Evolutionary conservation across 2,797 vertebrate genomes (phyloP), one percentile per base, ranked within the genome.

Genomic region (Mergus octosetaceus): DNA sequence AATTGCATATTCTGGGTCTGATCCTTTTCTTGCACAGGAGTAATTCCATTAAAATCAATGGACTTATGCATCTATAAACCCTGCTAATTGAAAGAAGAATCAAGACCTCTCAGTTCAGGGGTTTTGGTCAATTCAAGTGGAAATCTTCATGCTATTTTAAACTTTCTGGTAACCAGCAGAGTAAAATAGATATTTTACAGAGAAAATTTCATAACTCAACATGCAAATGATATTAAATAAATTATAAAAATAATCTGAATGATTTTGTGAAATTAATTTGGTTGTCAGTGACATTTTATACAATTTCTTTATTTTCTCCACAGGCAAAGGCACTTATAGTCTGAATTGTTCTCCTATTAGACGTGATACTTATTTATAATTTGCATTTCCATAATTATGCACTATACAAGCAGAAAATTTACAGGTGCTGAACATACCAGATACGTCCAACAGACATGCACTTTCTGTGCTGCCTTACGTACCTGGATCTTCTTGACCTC

Each of bases 401-500:
- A 92, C 39, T 85, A 87, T 30, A 79, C 83, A 95, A 86, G 82
- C 90, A 87, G 82, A 72, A 61, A 77, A 57, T 72, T 94, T 89
- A 90, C 27, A 74, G 77, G 86, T 96, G 90, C 76, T 80, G 68
- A 93, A 93, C 94, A 90, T 96, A 94, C 92, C 97, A 97, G 96
- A 97, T 96, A 96, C 93, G 91, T 93, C 79, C 81, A 95, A 87
- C 69, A 96, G 96, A 96, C 96, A 94, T 95, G 93, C 95, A 96
- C 96, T 47, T 92, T 81, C 80, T 94, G 96, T 96, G 96, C 96
- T 95, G 96, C 97, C 94, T 93, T 96, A 97, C 96, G 87, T 97
- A 97, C 97, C 97, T 97, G 96, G 97, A 97, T 97, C 96, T 96
- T 96, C 97, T 95, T 28, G 96, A 97, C 90, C 86, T 97, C 95